A percentile compares a stretch with the other conserved stretches of the same genome.
phyloP scores from a whole-genome alignment of 2,888 invertebrate species.

The Synergus itoensis region DNA sequence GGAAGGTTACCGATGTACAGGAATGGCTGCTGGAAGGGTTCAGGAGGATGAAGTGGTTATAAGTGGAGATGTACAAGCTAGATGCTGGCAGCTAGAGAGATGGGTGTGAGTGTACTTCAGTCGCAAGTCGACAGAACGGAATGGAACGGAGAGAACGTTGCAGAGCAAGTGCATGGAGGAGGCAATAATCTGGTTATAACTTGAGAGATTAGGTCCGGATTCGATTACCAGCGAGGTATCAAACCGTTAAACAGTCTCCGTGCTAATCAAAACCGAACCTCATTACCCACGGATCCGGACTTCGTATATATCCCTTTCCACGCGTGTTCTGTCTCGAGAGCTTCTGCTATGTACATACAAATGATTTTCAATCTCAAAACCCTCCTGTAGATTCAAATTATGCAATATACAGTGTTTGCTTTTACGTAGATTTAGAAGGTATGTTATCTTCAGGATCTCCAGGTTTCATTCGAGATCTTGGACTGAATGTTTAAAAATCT shows the following conservation, averaged over 20 bases:
- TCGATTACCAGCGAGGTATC: constrained; percentile 79
- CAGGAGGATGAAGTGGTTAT: constrained; percentile 29
- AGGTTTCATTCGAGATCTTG: neutral
- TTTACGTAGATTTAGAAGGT: neutral
- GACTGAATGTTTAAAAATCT: too few species aligned
- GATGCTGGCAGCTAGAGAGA: constrained; percentile 11
- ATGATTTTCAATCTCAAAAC: neutral
- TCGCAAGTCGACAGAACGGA: constrained; percentile 65
- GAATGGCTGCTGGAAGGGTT: constrained; percentile 31
- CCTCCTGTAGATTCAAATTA: neutral
- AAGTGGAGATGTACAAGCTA: constrained; percentile 13
- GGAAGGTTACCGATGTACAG: neutral
- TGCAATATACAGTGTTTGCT: neutral
- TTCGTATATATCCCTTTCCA: constrained; percentile 59
- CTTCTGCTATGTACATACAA: constrained; percentile 13
- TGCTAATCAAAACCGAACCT: constrained; percentile 79
- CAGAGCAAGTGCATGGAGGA: constrained; percentile 76
- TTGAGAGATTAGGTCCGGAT: constrained; percentile 79
- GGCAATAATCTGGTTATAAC: constrained; percentile 79
- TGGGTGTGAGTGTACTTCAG: constrained; percentile 48
- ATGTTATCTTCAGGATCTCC: neutral
- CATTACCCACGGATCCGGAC: constrained; percentile 74
- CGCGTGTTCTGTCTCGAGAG: constrained; percentile 51
- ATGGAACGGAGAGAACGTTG: constrained; percentile 66
- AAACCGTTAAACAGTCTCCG: constrained; percentile 79